A percentile compares a stretch with the other conserved stretches of the same genome.
phyloP scores from a whole-genome alignment of 2,888 invertebrate genomes.

The Poecilus cupreus region DNA sequence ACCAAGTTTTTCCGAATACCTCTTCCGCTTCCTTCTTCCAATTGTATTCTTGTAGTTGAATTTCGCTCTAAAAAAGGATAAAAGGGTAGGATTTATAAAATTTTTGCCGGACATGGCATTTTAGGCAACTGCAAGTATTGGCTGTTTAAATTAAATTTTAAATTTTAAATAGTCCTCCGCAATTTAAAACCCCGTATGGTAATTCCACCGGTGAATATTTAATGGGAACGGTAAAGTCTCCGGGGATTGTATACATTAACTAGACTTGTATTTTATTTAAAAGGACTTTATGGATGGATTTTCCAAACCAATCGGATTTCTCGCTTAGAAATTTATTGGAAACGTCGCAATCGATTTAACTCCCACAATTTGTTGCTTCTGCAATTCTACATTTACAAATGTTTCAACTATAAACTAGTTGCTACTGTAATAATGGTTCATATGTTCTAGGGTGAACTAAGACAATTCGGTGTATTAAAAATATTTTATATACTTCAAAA shows the following conservation, averaged over 20 bases:
- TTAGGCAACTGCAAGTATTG: not conserved
- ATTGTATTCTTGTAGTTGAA: not conserved
- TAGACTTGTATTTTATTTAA: slow-evolving; percentile 36
- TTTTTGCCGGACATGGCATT: not conserved
- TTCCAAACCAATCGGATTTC: slow-evolving; percentile 25
- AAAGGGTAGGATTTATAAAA: not conserved
- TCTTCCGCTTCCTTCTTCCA: not conserved
- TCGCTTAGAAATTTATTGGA: slow-evolving; percentile 30
- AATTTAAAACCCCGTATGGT: slow-evolving; percentile 27
- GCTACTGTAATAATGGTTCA: no score
- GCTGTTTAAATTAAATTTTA: slow-evolving; percentile 23
- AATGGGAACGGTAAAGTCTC: not conserved
- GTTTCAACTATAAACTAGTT: no score
- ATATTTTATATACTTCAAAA: no score
- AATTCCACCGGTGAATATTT: slow-evolving; percentile 1
- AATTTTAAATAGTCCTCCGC: slow-evolving; percentile 10
- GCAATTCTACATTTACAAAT: not conserved
- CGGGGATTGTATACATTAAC: slow-evolving; percentile 22
- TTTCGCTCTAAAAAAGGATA: not conserved
- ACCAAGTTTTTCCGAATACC: not conserved
- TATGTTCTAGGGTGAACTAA: no score
- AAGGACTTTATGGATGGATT: slow-evolving; percentile 25
- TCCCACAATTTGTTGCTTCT: not conserved
- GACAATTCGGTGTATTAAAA: no score
- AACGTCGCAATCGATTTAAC: not conserved